Base-by-base conservation (phyloP, 2,113 vertebrate species). In the Apodemus sylvaticus region DNA sequence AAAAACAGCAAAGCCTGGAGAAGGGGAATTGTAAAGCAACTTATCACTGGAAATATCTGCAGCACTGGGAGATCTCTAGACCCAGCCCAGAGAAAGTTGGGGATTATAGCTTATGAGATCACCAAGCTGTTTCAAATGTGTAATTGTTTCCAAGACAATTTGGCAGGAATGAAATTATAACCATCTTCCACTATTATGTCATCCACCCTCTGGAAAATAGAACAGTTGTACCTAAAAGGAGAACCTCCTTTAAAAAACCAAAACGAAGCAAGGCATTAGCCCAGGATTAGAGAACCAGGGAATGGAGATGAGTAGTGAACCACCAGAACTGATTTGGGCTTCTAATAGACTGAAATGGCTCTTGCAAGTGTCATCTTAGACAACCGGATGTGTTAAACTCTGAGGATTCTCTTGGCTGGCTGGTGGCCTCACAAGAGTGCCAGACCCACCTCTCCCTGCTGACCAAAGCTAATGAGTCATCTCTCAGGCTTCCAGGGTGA, bases 111-210 rank as follows among this genome's bases (percentile, higher is more conserved):
- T 97, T 90, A 97, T 97, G 97, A 96, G 96, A 93, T 97, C 95
- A 97, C 76, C 92, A 93, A 96, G 94, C 96, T 97, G 90, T 93
- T 95, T 97, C 90, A 96, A 81, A 81, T 93, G 70, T 96, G 60
- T 97, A 97, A 97, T 98, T 98, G 91, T 97, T 98, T 97, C 97
- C 97, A 97, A 89, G 95, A 97, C 87, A 96, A 89, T 62, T 90
- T 90, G 95, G 95, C 89, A 97, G 94, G 92, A 95, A 97, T 96
- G 85, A 96, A 97, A 97, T 98, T 97, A 97, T 97, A 97, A 96
- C 89, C 90, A 95, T 97, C 95, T 97, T 97, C 94, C 90, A 95
- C 94, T 94, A 97, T 96, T 96, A 95, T 94, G 95, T 97, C 97
- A 97, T 97, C 96, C 10, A 87, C 9, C 58, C 89, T 97, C 91